Conservation (phyloP, 2,113 vertebrate species). For the Alethe diademata region DNA sequence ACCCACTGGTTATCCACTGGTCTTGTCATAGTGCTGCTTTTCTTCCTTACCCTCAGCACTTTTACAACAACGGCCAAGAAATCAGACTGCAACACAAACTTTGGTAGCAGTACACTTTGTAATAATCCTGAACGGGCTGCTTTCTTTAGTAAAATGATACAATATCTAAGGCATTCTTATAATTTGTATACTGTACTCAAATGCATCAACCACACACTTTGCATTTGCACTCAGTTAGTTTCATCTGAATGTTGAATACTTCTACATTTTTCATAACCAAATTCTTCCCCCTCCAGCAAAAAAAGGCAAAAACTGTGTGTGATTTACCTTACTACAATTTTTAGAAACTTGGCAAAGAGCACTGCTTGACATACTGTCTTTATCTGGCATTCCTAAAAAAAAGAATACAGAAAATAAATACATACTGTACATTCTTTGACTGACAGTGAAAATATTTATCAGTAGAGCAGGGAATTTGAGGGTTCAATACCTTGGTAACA, state of each 20-base stretch:
- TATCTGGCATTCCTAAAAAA: constrained; percentile 88
- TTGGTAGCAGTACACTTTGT: accelerated
- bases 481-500: neutral
- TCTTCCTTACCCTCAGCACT: neutral
- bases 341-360: constrained; percentile 81
- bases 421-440: neutral
- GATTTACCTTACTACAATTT: constrained; percentile 86
- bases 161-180: neutral
- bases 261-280: neutral
- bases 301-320: neutral
- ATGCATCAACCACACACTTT: neutral
- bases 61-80: neutral
- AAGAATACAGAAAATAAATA: constrained; percentile 36
- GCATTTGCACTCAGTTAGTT: neutral
- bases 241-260: neutral
- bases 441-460: neutral
- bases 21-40: neutral
- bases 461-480: neutral
- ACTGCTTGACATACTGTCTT: constrained; percentile 86
- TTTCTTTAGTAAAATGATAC: neutral
- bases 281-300: neutral
- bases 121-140: neutral
- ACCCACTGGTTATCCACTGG: neutral
- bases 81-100: neutral
- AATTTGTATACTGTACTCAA: neutral